Evolutionary conservation across 2,888 invertebrate genomes (phyloP), one percentile per base, ranked within the genome.

Genomic region (Orchestes rusci): DNA sequence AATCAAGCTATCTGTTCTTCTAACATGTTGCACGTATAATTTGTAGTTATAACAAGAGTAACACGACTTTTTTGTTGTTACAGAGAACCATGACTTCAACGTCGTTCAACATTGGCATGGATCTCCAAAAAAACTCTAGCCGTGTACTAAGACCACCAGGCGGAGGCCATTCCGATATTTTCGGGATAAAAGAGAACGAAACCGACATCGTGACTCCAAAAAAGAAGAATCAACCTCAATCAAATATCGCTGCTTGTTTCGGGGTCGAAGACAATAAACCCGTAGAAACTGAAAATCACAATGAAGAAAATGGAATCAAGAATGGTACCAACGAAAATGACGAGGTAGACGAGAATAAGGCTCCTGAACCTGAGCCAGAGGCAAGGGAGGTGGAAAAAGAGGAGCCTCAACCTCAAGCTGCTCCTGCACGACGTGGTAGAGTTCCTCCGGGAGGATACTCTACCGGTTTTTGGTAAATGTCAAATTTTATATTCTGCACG

Each of bases 81-180:
- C 23, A 23, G 23, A 10, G n/a, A n/a, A n/a, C n/a, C n/a, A 42
- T 45, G 49, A 45, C 43, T 34, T 46, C 45, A 10, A 49, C 45
- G 15, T 16, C 30, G 12, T 29, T 45, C 17, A 20, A 34, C 30
- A 28, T 39, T 16, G 49, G 49, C n/a, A 17, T 49, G 20, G 19
- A 7, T 57, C 57, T 56, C 5, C 59, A 54, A 18, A 63, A 61
- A 43, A 59, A 55, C 35, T 66, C 66, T 17, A 65, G 63, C 59
- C 69, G 72, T 54, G 69, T 73, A 34, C 56, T 70, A 44, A 70
- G 68, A 55, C 70, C 71, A 33, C 71, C 71, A 43, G 72, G 72
- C 51, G 72, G 72, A 51, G 70, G 68, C 31, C 65, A 69, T 43
- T 65, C 65, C 45, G 68, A 70, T 53, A 66, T 69, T 53, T 70